Percentiles rank a stretch among this genome's conserved stretches.
Conservation (phyloP, 2,113 vertebrate genomes). For the Ifrita kowaldi region DNA sequence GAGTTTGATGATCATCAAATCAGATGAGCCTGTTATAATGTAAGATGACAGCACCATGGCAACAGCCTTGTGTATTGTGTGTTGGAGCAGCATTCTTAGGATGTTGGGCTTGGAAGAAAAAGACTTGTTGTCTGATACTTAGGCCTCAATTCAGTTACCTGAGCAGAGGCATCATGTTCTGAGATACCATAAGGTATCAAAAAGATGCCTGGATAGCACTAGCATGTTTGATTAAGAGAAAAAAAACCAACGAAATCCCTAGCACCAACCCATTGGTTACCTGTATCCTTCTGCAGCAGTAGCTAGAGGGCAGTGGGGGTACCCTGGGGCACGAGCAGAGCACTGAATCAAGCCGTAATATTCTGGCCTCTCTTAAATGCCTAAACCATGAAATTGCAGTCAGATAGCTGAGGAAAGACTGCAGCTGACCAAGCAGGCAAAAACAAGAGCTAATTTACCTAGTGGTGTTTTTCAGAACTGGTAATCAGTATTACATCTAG, state of each 20-base stretch:
- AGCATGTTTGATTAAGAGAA: neutral
- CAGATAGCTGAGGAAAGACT: neutral
- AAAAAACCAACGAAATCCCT: rapidly evolving
- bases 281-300: neutral
- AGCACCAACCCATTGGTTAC: rapidly evolving
- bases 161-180: neutral
- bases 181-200: neutral
- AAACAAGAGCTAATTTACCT: neutral
- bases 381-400: neutral
- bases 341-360: neutral
- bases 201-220: neutral
- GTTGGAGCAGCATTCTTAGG: neutral
- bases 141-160: neutral
- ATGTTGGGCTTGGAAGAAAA: neutral
- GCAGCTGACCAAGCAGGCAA: neutral
- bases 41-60: neutral
- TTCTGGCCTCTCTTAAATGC: neutral
- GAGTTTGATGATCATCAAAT: neutral
- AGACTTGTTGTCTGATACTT: neutral
- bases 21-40: neutral
- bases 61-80: neutral
- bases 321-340: too few relatives aligned
- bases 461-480: neutral
- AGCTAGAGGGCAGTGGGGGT: neutral
- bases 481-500: neutral